Evolutionary conservation across 2,113 vertebrate genomes (phyloP).

Genomic region (Electrona antarctica): DNA sequence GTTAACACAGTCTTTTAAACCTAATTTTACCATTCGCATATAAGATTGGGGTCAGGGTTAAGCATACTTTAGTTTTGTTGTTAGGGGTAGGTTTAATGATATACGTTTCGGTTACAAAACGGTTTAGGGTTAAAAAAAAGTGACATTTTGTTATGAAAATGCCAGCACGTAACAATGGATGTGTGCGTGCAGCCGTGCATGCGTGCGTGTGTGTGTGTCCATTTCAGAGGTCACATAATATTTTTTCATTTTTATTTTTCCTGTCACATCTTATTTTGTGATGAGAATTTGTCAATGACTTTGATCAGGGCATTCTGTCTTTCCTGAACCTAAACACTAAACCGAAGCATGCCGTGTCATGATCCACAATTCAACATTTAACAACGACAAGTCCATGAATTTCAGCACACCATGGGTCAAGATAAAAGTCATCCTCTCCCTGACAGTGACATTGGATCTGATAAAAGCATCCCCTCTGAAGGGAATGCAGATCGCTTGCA

Average conservation of each 20-base stretch:
- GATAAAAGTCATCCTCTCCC: not conserved
- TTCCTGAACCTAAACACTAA: not conserved
- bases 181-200: not conserved
- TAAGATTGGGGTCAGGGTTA: no score
- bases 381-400: no score
- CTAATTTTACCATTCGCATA: no score
- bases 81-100: no score
- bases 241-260: conserved; percentile 12
- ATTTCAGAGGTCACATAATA: conserved; percentile 7
- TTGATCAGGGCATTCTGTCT: not conserved
- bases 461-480: conserved; percentile 14
- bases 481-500: conserved; percentile 5
- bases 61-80: no score
- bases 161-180: not conserved
- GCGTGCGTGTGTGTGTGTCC: not conserved
- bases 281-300: conserved; percentile 13
- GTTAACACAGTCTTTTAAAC: no score
- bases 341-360: no score
- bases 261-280: not conserved
- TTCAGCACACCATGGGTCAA: not conserved
- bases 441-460: conserved; percentile 15
- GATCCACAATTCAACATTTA: no score
- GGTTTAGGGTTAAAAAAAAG: no score
- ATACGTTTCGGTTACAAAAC: no score
- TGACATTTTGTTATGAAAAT: no score